phyloP scores from a whole-genome alignment of 1,140 invertebrate genomes.

The Drosophila ohnishii region DNA sequence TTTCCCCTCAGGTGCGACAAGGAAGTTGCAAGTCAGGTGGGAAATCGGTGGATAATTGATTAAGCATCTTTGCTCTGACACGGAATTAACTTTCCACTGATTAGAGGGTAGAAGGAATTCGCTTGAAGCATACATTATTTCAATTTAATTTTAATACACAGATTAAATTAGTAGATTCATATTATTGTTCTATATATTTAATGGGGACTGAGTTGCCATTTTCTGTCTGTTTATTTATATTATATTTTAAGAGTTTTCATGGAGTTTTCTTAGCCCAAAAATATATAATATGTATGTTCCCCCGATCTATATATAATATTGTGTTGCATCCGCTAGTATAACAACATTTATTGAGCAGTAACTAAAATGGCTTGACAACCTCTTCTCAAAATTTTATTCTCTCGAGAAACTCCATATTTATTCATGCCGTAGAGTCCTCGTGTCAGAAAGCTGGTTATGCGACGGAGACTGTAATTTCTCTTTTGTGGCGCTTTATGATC shows the following conservation, averaged over 20 bases:
- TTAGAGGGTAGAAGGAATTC: neutral
- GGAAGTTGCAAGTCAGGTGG: conserved; percentile 37
- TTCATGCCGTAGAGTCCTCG: conserved; percentile 4
- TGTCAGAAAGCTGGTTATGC: conserved; percentile 32
- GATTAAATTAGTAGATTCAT: neutral
- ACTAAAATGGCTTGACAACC: neutral
- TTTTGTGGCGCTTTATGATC: conserved; percentile 49
- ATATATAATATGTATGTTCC: neutral
- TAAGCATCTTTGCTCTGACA: conserved; percentile 12
- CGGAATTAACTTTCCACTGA: conserved; percentile 14
- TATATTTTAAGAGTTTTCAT: too few relatives aligned
- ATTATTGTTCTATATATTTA: neutral
- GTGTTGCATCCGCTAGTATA: neutral
- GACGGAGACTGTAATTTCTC: conserved; percentile 53
- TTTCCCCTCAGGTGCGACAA: conserved; percentile 32
- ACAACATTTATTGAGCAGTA: neutral
- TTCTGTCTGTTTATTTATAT: too few relatives aligned
- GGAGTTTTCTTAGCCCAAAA: too few relatives aligned
- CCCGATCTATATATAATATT: neutral
- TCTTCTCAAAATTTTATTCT: neutral
- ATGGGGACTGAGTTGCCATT: too few relatives aligned
- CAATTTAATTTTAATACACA: neutral
- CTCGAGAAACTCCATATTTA: conserved; percentile 2
- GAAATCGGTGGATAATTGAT: conserved; percentile 36
- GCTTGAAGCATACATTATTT: neutral